Conservation (phyloP, 2,113 vertebrate species). For the Solea senegalensis region DNA sequence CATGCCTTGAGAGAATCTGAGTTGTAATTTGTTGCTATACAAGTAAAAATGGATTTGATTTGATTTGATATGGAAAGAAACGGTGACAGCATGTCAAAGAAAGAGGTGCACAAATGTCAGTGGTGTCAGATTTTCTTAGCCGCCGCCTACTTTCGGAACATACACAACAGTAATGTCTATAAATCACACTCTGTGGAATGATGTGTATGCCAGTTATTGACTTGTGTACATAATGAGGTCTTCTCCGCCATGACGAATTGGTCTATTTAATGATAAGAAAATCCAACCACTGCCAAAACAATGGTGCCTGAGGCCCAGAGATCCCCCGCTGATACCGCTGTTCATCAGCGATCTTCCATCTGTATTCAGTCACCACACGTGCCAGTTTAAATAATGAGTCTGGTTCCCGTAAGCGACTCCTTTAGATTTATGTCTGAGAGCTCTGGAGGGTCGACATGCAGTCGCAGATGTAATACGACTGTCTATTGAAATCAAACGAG, state of each 20-base stretch:
- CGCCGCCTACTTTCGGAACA: background rate
- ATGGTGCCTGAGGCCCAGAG: constrained; percentile 14
- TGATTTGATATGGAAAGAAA: constrained; percentile 49
- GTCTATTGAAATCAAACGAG: constrained; percentile 36
- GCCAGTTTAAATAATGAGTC: constrained; percentile 55
- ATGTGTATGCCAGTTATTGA: constrained; percentile 12
- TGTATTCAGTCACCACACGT: constrained; percentile 5
- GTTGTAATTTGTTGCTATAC: too few species aligned
- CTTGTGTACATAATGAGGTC: constrained; percentile 22
- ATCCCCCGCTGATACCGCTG: constrained; percentile 15
- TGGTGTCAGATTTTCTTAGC: constrained; percentile 5
- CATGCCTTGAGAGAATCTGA: too few species aligned
- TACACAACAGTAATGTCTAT: background rate
- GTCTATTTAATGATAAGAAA: constrained; percentile 29
- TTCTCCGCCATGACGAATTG: constrained; percentile 22
- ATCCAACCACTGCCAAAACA: constrained; percentile 28
- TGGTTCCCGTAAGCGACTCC: constrained; percentile 38
- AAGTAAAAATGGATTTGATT: constrained; percentile 19
- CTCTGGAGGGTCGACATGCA: constrained; percentile 12
- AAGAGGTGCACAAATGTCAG: constrained; percentile 28
- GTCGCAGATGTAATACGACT: constrained; percentile 31
- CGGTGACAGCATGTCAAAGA: background rate
- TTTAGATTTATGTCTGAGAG: constrained; percentile 49
- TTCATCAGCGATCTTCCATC: constrained; percentile 15
- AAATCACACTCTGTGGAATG: background rate